phyloP scores from a whole-genome alignment of 2,888 invertebrate genomes.

The Leptinotarsa peninsularis region DNA sequence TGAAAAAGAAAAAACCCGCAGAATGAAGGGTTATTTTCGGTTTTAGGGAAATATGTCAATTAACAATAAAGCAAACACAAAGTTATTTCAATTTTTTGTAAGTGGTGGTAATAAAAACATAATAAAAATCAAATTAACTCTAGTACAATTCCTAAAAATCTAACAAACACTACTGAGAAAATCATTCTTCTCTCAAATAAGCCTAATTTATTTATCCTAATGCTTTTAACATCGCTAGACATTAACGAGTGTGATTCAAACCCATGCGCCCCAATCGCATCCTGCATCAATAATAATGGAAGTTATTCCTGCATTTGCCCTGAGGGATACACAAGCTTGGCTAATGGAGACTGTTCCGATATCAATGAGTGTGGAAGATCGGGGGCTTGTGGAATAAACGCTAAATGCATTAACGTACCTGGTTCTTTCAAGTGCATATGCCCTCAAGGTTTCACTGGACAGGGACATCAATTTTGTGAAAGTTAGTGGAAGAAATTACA shows the following conservation, averaged over 20 bases:
- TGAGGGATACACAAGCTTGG: slow-evolving; percentile 74
- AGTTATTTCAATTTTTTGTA: no score
- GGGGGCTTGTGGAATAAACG: slow-evolving; percentile 79
- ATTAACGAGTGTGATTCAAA: slow-evolving; percentile 78
- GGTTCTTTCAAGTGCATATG: slow-evolving; percentile 84
- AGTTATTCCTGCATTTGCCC: slow-evolving; percentile 81
- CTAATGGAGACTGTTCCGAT: slow-evolving; percentile 75
- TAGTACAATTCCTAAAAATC: slow-evolving; percentile 20
- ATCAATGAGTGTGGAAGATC: slow-evolving; percentile 79
- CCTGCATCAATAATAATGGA: slow-evolving; percentile 82
- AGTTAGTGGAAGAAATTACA: slow-evolving; percentile 71
- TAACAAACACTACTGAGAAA: slow-evolving; percentile 17
- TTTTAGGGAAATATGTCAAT: no score
- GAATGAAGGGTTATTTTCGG: no score
- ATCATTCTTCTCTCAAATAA: slow-evolving; percentile 1
- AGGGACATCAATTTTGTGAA: slow-evolving; percentile 81
- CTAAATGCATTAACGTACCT: slow-evolving; percentile 84
- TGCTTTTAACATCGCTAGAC: slow-evolving; percentile 68
- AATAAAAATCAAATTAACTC: no score
- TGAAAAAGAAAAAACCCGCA: no score
- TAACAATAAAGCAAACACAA: no score
- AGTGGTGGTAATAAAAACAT: no score
- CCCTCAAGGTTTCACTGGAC: slow-evolving; percentile 80
- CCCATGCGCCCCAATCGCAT: slow-evolving; percentile 78
- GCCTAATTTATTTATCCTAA: slow-evolving; percentile 15